These are phyloP conservation scores for Motacilla alba DNA, from an alignment of 2,113 vertebrate species.

Conservation along the genomic window DNA sequence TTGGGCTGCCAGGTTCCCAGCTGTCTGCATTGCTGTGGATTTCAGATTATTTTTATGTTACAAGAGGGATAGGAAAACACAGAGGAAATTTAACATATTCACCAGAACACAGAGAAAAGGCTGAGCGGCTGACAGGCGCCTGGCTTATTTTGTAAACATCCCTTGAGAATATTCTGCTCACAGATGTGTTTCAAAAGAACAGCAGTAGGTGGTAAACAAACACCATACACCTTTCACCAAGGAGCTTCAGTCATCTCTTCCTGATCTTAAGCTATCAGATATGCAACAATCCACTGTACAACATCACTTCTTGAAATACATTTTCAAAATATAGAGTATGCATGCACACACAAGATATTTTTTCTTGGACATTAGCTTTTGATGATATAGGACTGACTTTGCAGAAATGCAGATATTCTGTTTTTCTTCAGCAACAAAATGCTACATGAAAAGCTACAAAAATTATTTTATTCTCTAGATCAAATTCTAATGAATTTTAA, in stretches of 20 bases:
- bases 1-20: not conserved
- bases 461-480: not conserved
- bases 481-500: not conserved
- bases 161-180: conserved; percentile 4
- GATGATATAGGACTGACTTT: not conserved
- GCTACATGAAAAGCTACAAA: not conserved
- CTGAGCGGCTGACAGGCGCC: not conserved
- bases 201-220: conserved; percentile 38
- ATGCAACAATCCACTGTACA: not conserved
- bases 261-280: not conserved
- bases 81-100: not conserved
- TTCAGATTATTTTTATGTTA: conserved; percentile 6
- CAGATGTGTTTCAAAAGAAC: conserved; percentile 26
- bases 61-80: not conserved
- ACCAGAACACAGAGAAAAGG: not conserved
- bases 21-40: not conserved
- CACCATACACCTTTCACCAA: not conserved
- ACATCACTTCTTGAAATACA: not conserved
- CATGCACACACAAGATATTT: not conserved
- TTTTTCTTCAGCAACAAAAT: not conserved
- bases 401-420: not conserved
- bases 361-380: not conserved
- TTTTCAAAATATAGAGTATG: not conserved
- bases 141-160: conserved; percentile 7
- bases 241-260: not conserved